Evolutionary conservation across 2,113 vertebrate genomes (phyloP), one percentile per base, ranked within the genome.

Genomic region (Datnioides undecimradiatus): DNA sequence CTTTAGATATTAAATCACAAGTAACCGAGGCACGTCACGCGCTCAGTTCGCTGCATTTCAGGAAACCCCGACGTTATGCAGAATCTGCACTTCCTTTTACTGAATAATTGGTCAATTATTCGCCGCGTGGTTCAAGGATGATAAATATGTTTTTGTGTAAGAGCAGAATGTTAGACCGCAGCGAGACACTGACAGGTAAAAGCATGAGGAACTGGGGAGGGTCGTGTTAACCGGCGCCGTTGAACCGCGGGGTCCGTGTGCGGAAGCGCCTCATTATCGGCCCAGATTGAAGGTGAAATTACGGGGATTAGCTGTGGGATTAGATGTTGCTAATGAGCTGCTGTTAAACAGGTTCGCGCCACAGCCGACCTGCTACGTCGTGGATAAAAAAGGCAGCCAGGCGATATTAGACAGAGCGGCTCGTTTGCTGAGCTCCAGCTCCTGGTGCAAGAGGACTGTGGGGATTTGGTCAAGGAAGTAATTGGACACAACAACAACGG

Each of bases 21-120:
- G 73, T 73, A 85, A 86, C 88, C 76, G 82, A 86, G 67, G 25
- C 73, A 63, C 11, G 27, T 55, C 75, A 77, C 41, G 60, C 72
- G 71, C 59, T 77, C 88, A 83, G 63, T 87, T 88, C 71, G 51
- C 86, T 81, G 58, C 77, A 87, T 87, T 90, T 88, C 70, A 62
- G 59, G 27, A 83, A 57, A n/a, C n/a, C 31, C 72, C 76, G 88
- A 84, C 87, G 76, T 85, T 89, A 83, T 90, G 93, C 92, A 79
- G 86, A 90, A 83, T 90, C 82, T 88, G 92, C 92, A 92, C 83
- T 92, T 94, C 76, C 72, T 84, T 75, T 90, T 73, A 69, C 77
- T 89, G 88, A 93, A 84, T 92, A 93, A 93, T 92, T 93, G 92
- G 88, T 91, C 91, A 90, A 92, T 93, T 92, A 88, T 90, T 85